phyloP scores from a whole-genome alignment of 1,140 invertebrate genomes.

The Carposina sasakii region DNA sequence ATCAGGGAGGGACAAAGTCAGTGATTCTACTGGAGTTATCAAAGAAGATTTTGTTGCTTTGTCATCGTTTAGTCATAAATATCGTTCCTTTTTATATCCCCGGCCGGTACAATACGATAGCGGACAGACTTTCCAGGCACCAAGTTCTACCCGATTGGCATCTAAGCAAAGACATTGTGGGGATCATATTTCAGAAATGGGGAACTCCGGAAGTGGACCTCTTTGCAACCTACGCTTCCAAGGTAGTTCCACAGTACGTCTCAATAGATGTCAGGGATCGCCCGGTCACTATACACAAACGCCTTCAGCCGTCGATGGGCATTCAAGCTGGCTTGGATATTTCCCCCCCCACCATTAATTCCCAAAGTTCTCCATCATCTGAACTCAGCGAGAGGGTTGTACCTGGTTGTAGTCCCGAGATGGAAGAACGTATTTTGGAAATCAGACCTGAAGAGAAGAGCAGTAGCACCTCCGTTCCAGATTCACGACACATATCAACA shows the following conservation, averaged over 20 bases:
- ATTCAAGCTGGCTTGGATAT: slow-evolving; percentile 15
- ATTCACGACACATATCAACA: background rate
- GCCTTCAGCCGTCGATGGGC: slow-evolving; percentile 26
- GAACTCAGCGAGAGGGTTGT: background rate
- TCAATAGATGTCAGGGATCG: slow-evolving; percentile 2
- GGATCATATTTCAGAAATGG: slow-evolving; percentile 25
- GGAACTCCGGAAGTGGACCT: slow-evolving; percentile 15
- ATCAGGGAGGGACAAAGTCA: slow-evolving; percentile 11
- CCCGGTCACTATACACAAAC: slow-evolving; percentile 17
- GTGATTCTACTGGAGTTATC: background rate
- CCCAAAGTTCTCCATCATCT: slow-evolving; percentile 10
- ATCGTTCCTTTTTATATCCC: slow-evolving; percentile 11
- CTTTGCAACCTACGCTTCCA: slow-evolving; percentile 5
- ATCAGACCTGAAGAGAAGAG: background rate
- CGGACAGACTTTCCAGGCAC: slow-evolving; percentile 24
- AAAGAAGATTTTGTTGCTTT: background rate
- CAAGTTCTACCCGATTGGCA: slow-evolving; percentile 30
- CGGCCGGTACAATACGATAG: slow-evolving; percentile 12
- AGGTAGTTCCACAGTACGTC: slow-evolving; percentile 2
- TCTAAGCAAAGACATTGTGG: slow-evolving; percentile 18
- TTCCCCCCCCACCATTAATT: slow-evolving; percentile 9
- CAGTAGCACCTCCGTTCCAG: slow-evolving; percentile 3
- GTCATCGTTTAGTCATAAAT: background rate
- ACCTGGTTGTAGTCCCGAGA: slow-evolving; percentile 6
- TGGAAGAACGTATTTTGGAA: slow-evolving; percentile 7